Evolutionary conservation across 2,797 vertebrate genomes (phyloP).

Genomic region (Pagetopsis macropterus): DNA sequence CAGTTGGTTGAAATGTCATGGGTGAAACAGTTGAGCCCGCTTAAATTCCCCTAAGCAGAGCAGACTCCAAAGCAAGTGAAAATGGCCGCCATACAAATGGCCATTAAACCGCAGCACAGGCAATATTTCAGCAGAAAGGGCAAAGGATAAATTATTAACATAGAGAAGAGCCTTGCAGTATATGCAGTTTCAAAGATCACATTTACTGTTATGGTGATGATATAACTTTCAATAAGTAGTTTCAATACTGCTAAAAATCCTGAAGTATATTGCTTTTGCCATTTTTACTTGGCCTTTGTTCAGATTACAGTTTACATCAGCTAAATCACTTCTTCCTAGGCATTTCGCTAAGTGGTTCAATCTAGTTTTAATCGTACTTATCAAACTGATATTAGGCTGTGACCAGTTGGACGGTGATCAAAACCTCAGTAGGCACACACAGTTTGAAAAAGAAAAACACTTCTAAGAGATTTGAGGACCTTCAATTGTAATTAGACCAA

Average conservation of each 20-base stretch:
- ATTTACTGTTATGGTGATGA: constrained; percentile 36
- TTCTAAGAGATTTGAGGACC: background rate
- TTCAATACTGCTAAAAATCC: constrained; percentile 13
- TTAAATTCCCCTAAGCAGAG: constrained; percentile 38
- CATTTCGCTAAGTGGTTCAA: constrained; percentile 23
- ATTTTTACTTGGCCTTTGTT: constrained; percentile 23
- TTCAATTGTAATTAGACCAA: constrained; percentile 28
- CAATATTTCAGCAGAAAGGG: constrained; percentile 67
- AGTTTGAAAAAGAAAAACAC: too few relatives aligned
- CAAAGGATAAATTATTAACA: constrained; percentile 47
- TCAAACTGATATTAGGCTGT: constrained; percentile 31
- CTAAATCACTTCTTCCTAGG: constrained; percentile 16
- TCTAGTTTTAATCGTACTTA: constrained; percentile 21
- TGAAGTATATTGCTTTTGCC: constrained; percentile 26
- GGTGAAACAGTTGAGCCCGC: constrained; percentile 25
- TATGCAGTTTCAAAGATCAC: constrained; percentile 53
- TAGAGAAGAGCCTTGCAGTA: constrained; percentile 33
- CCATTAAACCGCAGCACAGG: constrained; percentile 52
- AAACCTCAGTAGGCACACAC: background rate
- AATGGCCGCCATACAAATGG: constrained; percentile 51
- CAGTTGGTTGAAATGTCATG: constrained; percentile 26
- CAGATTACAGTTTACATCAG: constrained; percentile 13
- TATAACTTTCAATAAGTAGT: constrained; percentile 33
- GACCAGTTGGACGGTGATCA: constrained; percentile 1
- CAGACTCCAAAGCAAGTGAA: constrained; percentile 35